Evolutionary conservation across 2,797 vertebrate species (phyloP).

Genomic region (Hemibagrus guttatus): DNA sequence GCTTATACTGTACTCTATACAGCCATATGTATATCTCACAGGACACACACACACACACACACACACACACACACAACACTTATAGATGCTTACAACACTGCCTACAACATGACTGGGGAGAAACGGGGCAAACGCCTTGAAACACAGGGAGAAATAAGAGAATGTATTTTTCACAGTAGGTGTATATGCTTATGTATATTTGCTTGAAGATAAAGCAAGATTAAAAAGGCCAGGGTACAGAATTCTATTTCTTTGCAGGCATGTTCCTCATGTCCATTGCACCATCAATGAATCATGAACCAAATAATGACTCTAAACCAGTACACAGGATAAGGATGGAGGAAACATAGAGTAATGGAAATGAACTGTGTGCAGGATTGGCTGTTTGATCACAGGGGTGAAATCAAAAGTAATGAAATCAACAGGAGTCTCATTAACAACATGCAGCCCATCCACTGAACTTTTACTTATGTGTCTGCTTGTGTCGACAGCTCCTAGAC

Average conservation of each 20-base stretch:
- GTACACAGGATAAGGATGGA: background rate
- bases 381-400: slow-evolving; percentile 24
- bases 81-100: too few species aligned
- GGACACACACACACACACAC: too few species aligned
- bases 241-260: background rate
- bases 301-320: background rate
- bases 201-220: background rate
- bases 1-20: too few species aligned
- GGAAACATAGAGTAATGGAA: background rate
- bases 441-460: slow-evolving; percentile 34
- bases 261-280: background rate
- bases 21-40: too few species aligned
- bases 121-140: too few species aligned
- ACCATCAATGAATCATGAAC: background rate
- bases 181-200: too few species aligned
- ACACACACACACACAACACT: too few species aligned
- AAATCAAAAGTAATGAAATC: slow-evolving; percentile 40
- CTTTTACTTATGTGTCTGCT: slow-evolving; percentile 44
- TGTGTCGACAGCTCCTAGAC: slow-evolving; percentile 58
- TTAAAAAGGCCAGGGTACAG: background rate
- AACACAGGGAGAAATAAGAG: too few species aligned
- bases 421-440: slow-evolving; percentile 39
- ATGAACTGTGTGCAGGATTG: background rate
- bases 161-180: too few species aligned
- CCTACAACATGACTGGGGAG: too few species aligned